A percentile compares a stretch with the other conserved stretches of the same genome.
phyloP scores from a whole-genome alignment of 2,888 invertebrate genomes.

The Hemithea aestivaria region DNA sequence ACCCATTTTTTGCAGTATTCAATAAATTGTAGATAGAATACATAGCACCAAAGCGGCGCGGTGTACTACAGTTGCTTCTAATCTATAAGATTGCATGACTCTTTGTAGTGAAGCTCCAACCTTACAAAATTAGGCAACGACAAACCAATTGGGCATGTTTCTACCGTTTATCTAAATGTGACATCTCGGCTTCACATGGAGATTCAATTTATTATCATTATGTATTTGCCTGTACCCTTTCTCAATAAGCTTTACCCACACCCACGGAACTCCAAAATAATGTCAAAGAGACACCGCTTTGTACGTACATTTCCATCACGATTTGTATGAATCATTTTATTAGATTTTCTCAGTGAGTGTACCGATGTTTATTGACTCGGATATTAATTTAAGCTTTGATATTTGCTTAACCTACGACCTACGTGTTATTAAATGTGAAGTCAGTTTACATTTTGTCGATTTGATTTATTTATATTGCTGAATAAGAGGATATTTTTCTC shows the following conservation, averaged over 20 bases:
- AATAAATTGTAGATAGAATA: no score
- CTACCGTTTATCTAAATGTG: conserved; percentile 12
- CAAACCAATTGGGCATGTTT: no score
- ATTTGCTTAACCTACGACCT: not conserved
- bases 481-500: not conserved
- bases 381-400: conserved; percentile 32
- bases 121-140: no score
- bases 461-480: not conserved
- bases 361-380: conserved; percentile 37
- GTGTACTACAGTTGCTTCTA: no score
- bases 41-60: no score
- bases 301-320: conserved; percentile 40
- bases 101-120: no score
- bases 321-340: conserved; percentile 51
- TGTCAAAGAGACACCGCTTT: conserved; percentile 53
- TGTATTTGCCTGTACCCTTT: conserved; percentile 23
- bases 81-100: no score
- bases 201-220: conserved; percentile 22
- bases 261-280: conserved; percentile 50
- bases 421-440: no score
- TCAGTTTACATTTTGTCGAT: not conserved
- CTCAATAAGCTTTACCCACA: conserved; percentile 44
- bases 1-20: no score
- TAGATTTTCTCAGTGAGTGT: conserved; percentile 38
- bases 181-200: conserved; percentile 15